Evolutionary conservation across 2,888 invertebrate genomes (phyloP).

Genomic region (Leucophora obtusa): DNA sequence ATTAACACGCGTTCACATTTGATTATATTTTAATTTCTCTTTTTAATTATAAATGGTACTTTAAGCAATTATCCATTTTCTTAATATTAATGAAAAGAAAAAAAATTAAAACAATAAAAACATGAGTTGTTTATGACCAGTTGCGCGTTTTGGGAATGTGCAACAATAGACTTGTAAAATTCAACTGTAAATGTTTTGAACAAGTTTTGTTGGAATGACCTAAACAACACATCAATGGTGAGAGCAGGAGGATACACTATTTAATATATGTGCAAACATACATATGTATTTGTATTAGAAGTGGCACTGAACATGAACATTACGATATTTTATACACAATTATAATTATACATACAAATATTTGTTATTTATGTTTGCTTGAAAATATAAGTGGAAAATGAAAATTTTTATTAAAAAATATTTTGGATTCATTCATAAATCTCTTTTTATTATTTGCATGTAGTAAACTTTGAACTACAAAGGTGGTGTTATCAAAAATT

Average conservation of each 20-base stretch:
- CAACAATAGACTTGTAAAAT: conserved; percentile 20
- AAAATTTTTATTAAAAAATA: background rate
- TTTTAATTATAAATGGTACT: conserved; percentile 17
- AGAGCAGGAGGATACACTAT: background rate
- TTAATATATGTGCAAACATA: background rate
- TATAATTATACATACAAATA: background rate
- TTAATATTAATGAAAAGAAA: background rate
- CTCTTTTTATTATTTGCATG: background rate
- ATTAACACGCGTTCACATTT: conserved; percentile 40
- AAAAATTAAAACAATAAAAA: background rate
- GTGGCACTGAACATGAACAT: background rate
- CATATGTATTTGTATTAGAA: background rate
- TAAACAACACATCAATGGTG: conserved; percentile 6
- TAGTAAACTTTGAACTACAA: background rate
- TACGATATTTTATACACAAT: background rate
- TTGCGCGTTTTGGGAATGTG: conserved; percentile 46
- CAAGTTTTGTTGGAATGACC: conserved; percentile 31
- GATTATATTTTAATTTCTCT: conserved; percentile 49
- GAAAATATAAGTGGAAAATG: no score
- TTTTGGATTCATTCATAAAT: background rate
- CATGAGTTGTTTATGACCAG: conserved; percentile 33
- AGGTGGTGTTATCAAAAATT: no score
- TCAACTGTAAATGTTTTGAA: conserved; percentile 22
- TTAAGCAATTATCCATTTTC: conserved; percentile 14
- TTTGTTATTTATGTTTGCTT: background rate